Base-by-base conservation (phyloP, 1,140 invertebrate species). In the Bradynema listronoti region DNA sequence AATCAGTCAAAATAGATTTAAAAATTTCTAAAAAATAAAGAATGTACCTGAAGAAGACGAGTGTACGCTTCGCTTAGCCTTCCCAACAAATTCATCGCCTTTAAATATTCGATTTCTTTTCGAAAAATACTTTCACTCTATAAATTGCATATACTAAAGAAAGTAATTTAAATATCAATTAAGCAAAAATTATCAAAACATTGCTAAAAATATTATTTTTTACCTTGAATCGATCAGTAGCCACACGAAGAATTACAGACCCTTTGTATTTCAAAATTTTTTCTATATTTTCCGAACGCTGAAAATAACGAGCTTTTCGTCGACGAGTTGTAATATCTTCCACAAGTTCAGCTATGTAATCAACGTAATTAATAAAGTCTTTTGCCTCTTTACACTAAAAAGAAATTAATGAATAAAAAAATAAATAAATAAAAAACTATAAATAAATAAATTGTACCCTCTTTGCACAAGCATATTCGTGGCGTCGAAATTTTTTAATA, bases 221-320 rank as follows among this genome's bases (percentile, higher is more conserved):
- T 57, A 69, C 67, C 56, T 53, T 61, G 33, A 74, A 69, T 6
- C 67, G 39, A n/a, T 62, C 58, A 51, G 69, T 30, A n/a, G 57
- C 58, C 43, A 56, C 39, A n/a, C 47, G 27, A 49, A 56, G 55
- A 6, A 73, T 9, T 22, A 42, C 49, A 16, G 64, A 56, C 25
- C 43, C 36, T 27, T 69, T 75, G 16, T 30, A 14, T n/a, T 60
- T 42, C n/a, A 69, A 42, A 14, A 51, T 59, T 32, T 56, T 56
- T 4, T 70, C 65, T 19, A 69, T 66, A 19, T 52, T 25, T 11
- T 75, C 65, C 9, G 30, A 46, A 39, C 69, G 61, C 19, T 9
- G n/a, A 24, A 19, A 50, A 9, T 50, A n/a, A 24, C 47, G 27
- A 5, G 19, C 34, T 3, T 32, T 50, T 32, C 34, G 29, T n/a